A percentile compares a stretch with the other conserved stretches of the same genome.
Conservation (phyloP, 2,797 vertebrate species). For the Diplodus puntazzo region DNA sequence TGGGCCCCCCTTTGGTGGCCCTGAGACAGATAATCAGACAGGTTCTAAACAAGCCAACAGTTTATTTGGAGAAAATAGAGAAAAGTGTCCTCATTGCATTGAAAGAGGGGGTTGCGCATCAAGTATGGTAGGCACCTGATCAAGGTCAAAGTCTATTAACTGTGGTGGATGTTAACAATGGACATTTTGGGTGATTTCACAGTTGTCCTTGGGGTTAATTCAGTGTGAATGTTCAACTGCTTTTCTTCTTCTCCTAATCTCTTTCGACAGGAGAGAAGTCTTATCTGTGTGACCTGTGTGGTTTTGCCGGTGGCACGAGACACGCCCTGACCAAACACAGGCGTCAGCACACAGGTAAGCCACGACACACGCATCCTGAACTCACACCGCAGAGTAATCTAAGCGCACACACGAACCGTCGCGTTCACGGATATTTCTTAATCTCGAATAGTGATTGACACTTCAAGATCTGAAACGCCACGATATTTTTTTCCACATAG, state of each 20-base stretch:
- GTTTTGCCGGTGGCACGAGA: conserved; percentile 96
- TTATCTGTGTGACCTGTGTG: conserved; percentile 98
- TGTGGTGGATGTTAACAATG: too few species aligned
- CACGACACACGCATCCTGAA: conserved; percentile 10
- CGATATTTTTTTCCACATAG: conserved; percentile 14
- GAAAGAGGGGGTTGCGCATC: neutral
- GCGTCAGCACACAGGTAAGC: conserved; percentile 95
- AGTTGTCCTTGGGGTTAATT: too few species aligned
- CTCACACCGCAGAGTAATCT: conserved; percentile 2
- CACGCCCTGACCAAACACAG: conserved; percentile 98
- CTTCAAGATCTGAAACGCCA: conserved; percentile 30
- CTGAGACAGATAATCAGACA: neutral
- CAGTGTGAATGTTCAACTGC: neutral
- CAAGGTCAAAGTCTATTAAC: too few species aligned
- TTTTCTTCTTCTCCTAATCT: conserved; percentile 9
- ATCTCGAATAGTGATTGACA: conserved; percentile 62
- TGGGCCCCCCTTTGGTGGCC: too few species aligned
- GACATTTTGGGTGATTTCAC: too few species aligned
- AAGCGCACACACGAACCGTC: conserved; percentile 15
- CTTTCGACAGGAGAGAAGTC: conserved; percentile 94
- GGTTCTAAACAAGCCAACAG: neutral
- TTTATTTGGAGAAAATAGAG: too few species aligned
- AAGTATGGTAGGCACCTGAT: too few species aligned
- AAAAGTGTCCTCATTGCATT: too few species aligned
- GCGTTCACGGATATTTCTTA: conserved; percentile 18